Conservation (phyloP, 2,113 vertebrate genomes). For the Catagonus wagneri region DNA sequence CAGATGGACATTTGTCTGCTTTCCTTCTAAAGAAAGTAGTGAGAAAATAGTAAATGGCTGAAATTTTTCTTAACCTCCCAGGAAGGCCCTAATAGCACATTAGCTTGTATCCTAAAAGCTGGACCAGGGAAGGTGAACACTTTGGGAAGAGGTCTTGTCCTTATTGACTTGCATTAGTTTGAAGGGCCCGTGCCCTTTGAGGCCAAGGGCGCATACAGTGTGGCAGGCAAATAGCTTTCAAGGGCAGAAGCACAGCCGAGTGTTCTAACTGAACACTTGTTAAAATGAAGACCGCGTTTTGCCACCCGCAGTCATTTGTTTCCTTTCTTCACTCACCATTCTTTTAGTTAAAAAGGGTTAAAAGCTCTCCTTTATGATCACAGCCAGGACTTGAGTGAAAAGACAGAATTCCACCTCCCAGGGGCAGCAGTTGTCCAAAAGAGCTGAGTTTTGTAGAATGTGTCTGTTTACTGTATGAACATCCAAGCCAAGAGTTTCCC, state of each 20-base stretch:
- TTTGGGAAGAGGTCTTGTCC: not conserved
- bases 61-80: not conserved
- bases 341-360: constrained; percentile 68
- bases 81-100: not conserved
- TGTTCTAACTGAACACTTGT: not conserved
- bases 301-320: not conserved
- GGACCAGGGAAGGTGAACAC: not conserved
- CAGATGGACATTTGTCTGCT: not conserved
- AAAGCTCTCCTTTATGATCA: constrained; percentile 68
- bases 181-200: not conserved
- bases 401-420: constrained; percentile 62
- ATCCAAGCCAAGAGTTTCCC: constrained; percentile 6
- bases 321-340: constrained; percentile 52
- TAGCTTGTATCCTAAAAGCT: not conserved
- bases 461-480: constrained; percentile 60
- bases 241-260: not conserved
- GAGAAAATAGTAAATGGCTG: not conserved
- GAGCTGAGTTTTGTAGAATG: constrained; percentile 14
- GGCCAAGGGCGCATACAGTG: not conserved
- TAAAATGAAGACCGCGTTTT: not conserved
- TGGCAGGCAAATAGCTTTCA: not conserved
- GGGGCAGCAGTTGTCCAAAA: constrained; percentile 37
- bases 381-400: constrained; percentile 45
- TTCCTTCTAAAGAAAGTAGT: not conserved
- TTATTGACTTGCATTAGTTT: not conserved